Evolutionary conservation across 92 coral and sea anemone genomes (phyloP).

Genomic region (Metridium senile): DNA sequence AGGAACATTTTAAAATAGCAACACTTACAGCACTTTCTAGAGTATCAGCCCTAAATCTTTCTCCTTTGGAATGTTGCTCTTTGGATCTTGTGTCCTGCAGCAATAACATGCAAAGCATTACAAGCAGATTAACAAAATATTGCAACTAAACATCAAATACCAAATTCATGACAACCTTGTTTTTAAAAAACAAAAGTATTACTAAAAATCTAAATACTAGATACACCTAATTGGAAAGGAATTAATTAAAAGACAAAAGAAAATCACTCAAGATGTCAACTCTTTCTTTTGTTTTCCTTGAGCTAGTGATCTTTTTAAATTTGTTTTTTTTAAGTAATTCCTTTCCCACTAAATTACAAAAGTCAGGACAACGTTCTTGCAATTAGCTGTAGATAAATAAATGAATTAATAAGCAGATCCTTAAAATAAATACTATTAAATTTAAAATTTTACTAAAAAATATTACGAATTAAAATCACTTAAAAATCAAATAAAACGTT

Average conservation of each 20-base stretch:
- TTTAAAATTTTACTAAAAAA: no score
- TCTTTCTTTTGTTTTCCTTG: conserved; percentile 70
- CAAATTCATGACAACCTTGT: no score
- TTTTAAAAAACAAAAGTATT: no score
- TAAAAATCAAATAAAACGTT: neutral
- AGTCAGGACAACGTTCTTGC: no score
- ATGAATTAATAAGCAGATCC: no score
- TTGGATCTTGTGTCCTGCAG: conserved; percentile 24
- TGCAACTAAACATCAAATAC: neutral
- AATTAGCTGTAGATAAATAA: neutral
- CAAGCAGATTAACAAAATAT: neutral
- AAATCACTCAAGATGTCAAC: conserved; percentile 55
- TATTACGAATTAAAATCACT: no score
- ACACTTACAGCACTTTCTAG: conserved; percentile 81
- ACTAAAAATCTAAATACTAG: no score
- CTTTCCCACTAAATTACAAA: no score
- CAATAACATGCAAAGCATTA: neutral
- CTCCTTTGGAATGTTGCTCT: conserved; percentile 7
- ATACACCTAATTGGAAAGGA: conserved; percentile 74
- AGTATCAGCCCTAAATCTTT: conserved; percentile 78
- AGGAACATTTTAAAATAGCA: neutral
- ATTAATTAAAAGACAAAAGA: no score
- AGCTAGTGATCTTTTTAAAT: no score
- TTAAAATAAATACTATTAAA: neutral
- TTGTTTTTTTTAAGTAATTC: conserved; percentile 36